Percentiles rank a stretch among this genome's conserved stretches.
Conservation (phyloP, 2,888 invertebrate genomes). For the Lepetodrilus schrolli region DNA sequence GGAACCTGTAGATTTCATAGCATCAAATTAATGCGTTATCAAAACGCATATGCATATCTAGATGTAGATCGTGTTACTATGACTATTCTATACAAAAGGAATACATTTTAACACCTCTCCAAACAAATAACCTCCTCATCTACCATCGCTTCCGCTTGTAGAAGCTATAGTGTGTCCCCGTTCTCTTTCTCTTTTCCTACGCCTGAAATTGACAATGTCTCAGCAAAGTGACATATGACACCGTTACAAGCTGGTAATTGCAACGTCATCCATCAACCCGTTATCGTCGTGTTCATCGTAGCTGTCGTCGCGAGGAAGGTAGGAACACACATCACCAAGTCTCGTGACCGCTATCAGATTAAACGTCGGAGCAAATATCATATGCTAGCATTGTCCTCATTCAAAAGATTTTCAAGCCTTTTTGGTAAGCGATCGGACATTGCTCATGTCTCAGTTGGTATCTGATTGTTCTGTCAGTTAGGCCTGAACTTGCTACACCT, state of each 20-base stretch:
- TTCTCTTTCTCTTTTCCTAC: too few relatives aligned
- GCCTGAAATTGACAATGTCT: background rate
- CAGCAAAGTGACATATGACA: background rate
- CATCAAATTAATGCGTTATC: constrained; percentile 8
- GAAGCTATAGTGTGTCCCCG: background rate
- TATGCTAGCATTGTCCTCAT: background rate
- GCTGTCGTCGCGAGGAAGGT: background rate
- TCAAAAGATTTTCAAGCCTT: background rate
- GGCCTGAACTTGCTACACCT: too few relatives aligned
- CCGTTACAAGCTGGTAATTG: background rate
- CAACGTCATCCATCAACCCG: background rate
- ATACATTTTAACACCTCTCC: background rate
- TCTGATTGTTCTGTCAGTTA: too few relatives aligned
- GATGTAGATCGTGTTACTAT: background rate
- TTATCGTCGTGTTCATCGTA: constrained; percentile 11
- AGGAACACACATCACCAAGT: background rate
- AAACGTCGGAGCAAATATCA: background rate
- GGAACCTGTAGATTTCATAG: constrained; percentile 1
- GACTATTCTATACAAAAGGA: constrained; percentile 5
- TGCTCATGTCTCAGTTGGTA: too few relatives aligned
- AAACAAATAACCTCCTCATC: background rate
- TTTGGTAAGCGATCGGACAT: too few relatives aligned
- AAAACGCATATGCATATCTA: background rate
- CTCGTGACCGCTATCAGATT: background rate
- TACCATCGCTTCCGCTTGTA: background rate